phyloP scores from a whole-genome alignment of 1,140 invertebrate genomes.

The Drosophila albomicans region DNA sequence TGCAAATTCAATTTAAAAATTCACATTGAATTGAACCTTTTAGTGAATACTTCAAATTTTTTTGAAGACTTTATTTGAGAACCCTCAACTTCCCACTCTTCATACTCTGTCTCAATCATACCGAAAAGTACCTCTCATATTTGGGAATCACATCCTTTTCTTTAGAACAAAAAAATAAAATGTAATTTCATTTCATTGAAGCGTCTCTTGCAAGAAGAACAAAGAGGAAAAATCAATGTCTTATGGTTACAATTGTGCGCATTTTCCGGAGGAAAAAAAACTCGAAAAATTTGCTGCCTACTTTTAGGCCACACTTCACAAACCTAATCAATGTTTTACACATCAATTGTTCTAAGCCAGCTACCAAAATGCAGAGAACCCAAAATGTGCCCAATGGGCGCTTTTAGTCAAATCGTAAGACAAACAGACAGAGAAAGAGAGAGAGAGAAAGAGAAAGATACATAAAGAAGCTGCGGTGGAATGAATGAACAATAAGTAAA shows the following conservation, averaged over 20 bases:
- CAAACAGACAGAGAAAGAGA: slow-evolving; percentile 17
- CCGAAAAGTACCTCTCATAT: too few relatives aligned
- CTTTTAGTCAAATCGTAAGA: slow-evolving; percentile 17
- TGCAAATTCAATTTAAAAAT: too few relatives aligned
- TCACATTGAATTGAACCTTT: too few relatives aligned
- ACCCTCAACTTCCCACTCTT: too few relatives aligned
- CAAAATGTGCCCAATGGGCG: slow-evolving; percentile 25
- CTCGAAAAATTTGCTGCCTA: slow-evolving; percentile 9
- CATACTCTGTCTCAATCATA: too few relatives aligned
- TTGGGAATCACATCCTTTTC: too few relatives aligned
- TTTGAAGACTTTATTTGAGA: too few relatives aligned
- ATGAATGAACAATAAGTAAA: slow-evolving; percentile 72
- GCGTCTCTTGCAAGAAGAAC: slow-evolving; percentile 7
- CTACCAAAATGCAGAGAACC: slow-evolving; percentile 6
- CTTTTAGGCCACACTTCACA: slow-evolving; percentile 42
- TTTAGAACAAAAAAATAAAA: not conserved
- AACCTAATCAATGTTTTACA: slow-evolving; percentile 74
- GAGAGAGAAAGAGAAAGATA: slow-evolving; percentile 4
- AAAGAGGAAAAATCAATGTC: slow-evolving; percentile 22
- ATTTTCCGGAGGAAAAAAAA: not conserved
- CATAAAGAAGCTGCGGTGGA: slow-evolving; percentile 46
- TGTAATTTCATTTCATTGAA: slow-evolving; percentile 13
- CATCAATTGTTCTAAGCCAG: slow-evolving; percentile 65
- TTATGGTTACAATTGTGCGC: slow-evolving; percentile 24
- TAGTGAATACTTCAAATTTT: too few relatives aligned